Evolutionary conservation across 2,797 vertebrate genomes (phyloP), one percentile per base, ranked within the genome.

Genomic region (Podarcis siculus): DNA sequence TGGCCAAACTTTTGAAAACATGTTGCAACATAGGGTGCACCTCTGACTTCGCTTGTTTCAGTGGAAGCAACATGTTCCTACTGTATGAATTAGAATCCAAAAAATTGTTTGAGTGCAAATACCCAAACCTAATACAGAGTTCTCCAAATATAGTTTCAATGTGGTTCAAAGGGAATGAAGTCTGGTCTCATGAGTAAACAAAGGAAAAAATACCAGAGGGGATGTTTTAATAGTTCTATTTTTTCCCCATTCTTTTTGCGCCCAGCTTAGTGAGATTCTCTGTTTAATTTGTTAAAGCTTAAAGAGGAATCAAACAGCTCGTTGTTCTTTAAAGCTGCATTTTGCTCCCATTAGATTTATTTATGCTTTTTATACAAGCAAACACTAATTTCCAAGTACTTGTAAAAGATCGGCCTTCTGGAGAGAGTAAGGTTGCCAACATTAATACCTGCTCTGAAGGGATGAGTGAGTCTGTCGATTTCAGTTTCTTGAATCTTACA

Each of bases 131-230:
- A 94, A 91, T 87, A 90, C 86, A 87, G 92, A 94, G 75, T 94
- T 96, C 90, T 95, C 96, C 96, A 97, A 96, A 97, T 96, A 96
- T 93, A 96, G 95, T 91, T 92, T 92, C 73, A 2, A 58, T 88
- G 88, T 5, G 0, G 93, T 90, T 89, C 9, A 45, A 79, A 96
- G 93, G 87, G 92, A 79, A 72, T 84, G 87, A 86, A 94, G 95
- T 92, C 94, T 95, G 90, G 86, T 94, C 95, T 94, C 93, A 91
- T 85, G 95, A 96, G 95, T 94, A 96, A 96, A 96, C 89, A 96
- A 95, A 96, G 95, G 93, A 92, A 15, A 94, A 95, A 94, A 94
- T 95, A 94, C 92, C 93, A 93, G 83, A 92, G 89, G 88, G 91
- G 94, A 95, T 94, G 93, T 96, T 95, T 96, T 94, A 96, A 95